A percentile compares a stretch with the other conserved stretches of the same genome.
Evolutionary conservation across 2,888 invertebrate genomes (phyloP).

Genomic region (Pollenia labialis): DNA sequence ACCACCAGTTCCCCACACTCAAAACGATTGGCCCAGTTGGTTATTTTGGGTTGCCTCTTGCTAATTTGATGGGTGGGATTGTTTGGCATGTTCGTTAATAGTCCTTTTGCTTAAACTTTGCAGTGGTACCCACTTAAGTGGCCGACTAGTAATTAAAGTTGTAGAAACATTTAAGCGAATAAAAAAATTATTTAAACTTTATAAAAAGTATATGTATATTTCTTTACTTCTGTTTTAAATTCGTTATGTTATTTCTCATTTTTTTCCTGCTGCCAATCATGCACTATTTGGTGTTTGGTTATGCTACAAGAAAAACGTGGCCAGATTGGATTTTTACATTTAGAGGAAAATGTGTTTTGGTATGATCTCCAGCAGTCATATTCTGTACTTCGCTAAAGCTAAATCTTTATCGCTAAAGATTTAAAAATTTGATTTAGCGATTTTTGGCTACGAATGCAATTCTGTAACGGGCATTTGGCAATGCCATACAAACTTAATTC

Average conservation of each 20-base stretch:
- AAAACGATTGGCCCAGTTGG: slow-evolving; percentile 8
- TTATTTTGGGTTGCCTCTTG: slow-evolving; percentile 13
- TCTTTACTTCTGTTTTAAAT: slow-evolving; percentile 52
- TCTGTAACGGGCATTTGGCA: no score
- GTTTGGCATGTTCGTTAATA: slow-evolving; percentile 47
- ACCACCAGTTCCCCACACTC: neutral
- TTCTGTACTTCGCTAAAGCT: no score
- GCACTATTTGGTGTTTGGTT: neutral
- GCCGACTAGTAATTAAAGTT: slow-evolving; percentile 69
- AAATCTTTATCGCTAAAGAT: no score
- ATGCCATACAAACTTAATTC: no score
- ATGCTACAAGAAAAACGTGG: neutral
- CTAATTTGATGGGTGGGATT: neutral
- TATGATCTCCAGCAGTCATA: no score
- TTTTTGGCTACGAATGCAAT: no score
- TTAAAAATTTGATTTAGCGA: no score
- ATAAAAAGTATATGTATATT: slow-evolving; percentile 59
- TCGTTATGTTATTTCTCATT: neutral
- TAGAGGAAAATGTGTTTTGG: no score
- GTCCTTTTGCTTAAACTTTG: slow-evolving; percentile 57
- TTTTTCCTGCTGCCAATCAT: neutral
- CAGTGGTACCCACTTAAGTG: slow-evolving; percentile 66
- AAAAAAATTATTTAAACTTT: slow-evolving; percentile 54
- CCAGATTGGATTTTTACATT: no score
- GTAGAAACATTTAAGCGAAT: slow-evolving; percentile 60